Base-by-base conservation (phyloP, 2,113 vertebrate species). In the Aplodontia rufa region DNA sequence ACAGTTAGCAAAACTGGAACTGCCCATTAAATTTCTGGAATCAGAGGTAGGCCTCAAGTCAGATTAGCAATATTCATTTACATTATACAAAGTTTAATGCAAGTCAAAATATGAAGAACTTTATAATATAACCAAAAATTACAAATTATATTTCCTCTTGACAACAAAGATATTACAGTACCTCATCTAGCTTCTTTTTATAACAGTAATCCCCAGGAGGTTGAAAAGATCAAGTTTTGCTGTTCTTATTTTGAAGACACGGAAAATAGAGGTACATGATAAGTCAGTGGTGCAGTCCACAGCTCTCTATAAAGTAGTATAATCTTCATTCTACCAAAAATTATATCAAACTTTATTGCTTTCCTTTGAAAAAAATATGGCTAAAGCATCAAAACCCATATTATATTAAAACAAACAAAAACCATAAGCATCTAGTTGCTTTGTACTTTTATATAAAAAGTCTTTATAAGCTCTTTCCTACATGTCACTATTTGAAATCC, bases 101-200 rank as follows among this genome's bases (percentile, higher is more conserved):
- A 90, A 78, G 78, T 81, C 35, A 28, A 93, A 86, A 88, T 35
- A 76, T 51, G 51, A 81, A 92, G 35, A 86, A 76, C 87, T 91
- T 64, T 6, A 64, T 81, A 76, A 90, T 32, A 58, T 0, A 55
- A 24, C 20, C 28, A 89, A 69, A 75, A 51, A n/a, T 2, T 60
- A 3, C 1, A 87, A 85, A 35, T 37, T 30, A 17, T 9, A 81
- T 60, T 87, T 87, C 19, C 51, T 89, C 32, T 88, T 69, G 66
- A 88, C 90, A 87, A 93, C 24, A 84, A 91, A 95, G 42, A 53
- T 80, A 68, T 87, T 87, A 53, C 20, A 74, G 60, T n/a, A 74
- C 30, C 1, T 88, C 58, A 62, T 32, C 28, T 87, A n/a, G 60
- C 35, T 35, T 47, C 58, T 90, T 68, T 91, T 60, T 51, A 45